Evolutionary conservation across 2,113 vertebrate genomes (phyloP).

Genomic region (Anser brachyrhynchus): DNA sequence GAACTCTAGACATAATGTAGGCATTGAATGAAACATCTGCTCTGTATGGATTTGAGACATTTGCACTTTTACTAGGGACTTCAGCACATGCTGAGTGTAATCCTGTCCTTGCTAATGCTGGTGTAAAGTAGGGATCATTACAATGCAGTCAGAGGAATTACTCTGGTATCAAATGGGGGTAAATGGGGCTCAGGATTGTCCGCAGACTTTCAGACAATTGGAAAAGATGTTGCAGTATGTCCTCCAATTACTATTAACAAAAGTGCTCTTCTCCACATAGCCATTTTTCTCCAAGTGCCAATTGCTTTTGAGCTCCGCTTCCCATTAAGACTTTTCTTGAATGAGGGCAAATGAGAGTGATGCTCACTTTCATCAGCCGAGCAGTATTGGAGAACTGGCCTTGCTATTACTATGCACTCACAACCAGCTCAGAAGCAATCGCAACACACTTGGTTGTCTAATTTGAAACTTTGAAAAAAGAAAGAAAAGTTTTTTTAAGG

Average conservation of each 20-base stretch:
- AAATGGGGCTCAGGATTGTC: slow-evolving; percentile 43
- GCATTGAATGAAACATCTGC: slow-evolving; percentile 35
- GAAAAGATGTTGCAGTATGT: slow-evolving; percentile 54
- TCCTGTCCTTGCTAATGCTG: not conserved
- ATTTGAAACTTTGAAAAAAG: slow-evolving; percentile 29
- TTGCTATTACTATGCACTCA: slow-evolving; percentile 60
- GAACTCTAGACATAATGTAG: slow-evolving; percentile 23
- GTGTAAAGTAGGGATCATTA: slow-evolving; percentile 4
- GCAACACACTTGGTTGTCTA: slow-evolving; percentile 49
- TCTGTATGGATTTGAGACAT: not conserved
- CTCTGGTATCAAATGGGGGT: slow-evolving; percentile 13
- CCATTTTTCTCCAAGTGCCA: slow-evolving; percentile 59
- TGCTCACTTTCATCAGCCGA: slow-evolving; percentile 57
- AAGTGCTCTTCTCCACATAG: slow-evolving; percentile 51
- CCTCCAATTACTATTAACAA: slow-evolving; percentile 64
- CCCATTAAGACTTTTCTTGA: slow-evolving; percentile 60
- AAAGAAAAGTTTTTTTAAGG: not conserved
- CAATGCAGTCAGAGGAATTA: slow-evolving; percentile 25
- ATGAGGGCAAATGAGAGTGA: slow-evolving; percentile 64
- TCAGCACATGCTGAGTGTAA: not conserved
- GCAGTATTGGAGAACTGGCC: not conserved
- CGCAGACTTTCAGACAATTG: slow-evolving; percentile 60
- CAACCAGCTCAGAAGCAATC: slow-evolving; percentile 56
- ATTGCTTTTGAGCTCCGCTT: slow-evolving; percentile 54
- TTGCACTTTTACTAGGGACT: not conserved